Base-by-base conservation (phyloP, 2,888 invertebrate species). In the Myathropa florea region DNA sequence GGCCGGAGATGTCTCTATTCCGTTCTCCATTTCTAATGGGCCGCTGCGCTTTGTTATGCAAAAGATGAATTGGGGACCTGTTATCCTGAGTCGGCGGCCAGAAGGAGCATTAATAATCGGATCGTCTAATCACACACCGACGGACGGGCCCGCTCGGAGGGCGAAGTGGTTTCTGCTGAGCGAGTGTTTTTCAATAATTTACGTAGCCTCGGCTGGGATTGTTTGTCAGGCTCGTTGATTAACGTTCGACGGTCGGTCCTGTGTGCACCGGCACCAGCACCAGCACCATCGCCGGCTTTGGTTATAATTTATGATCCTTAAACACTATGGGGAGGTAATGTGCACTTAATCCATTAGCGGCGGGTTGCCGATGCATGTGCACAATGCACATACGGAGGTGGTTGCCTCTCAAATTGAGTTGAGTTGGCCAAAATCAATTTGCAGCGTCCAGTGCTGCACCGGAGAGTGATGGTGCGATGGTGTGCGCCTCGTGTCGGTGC, bases 131-230 rank as follows among this genome's bases (percentile, higher is more conserved):
- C 55, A 10, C 24, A 24, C 57, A 57, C 23, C 9, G 24, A 3
- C 23, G 12, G 14, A 4, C 24, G 12, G 10, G 1, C 10, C 24
- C 3, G 14, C 57, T 2, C 2, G 55, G 55, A 18, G 55, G 24
- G 24, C 57, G n/a, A n/a, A 23, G 24, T 23, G 57, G 14, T 79
- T 79, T 83, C 78, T 79, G 86, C 86, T 86, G 86, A 86, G 83
- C 75, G 86, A 86, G 83, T 71, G 86, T 83, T 83, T 86, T 86
- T 86, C 86, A 86, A 86, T 86, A 86, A 86, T 86, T 86, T 83
- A 86, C 83, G 82, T 82, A 71, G 85, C 77, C 67, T 26, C 57
- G 61, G 39, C 73, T 60, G 71, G 83, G 78, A 86, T 79, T 83
- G 83, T 86, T 86, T 86, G 86, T 86, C 83, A 79, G 86, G 71